phyloP scores from a whole-genome alignment of 2,797 vertebrate genomes.

The Ambastaia sidthimunki region DNA sequence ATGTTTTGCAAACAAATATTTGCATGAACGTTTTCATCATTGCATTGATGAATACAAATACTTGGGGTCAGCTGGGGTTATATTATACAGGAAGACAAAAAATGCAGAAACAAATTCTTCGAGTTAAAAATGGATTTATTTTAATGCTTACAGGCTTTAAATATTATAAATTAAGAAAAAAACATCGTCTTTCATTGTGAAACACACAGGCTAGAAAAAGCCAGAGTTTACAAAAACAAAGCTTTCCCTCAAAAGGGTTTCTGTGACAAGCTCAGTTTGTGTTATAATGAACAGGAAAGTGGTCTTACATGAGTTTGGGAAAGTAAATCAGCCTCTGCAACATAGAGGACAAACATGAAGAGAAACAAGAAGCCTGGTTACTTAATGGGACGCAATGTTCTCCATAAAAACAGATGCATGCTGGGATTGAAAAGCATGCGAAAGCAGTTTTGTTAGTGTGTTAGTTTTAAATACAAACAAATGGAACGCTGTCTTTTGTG shows the following conservation, averaged over 20 bases:
- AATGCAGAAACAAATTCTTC: constrained; percentile 85
- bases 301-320: constrained; percentile 83
- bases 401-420: constrained; percentile 26
- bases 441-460: constrained; percentile 60
- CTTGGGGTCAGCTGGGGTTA: not conserved
- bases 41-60: constrained; percentile 23
- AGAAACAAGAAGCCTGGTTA: constrained; percentile 69
- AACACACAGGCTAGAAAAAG: constrained; percentile 82
- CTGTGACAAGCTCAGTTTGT: constrained; percentile 48
- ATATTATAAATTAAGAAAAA: constrained; percentile 87
- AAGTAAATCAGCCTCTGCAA: constrained; percentile 87
- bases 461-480: constrained; percentile 24
- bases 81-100: constrained; percentile 47
- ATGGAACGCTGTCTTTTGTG: not conserved
- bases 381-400: constrained; percentile 59
- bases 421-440: constrained; percentile 30
- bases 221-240: constrained; percentile 65
- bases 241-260: constrained; percentile 25
- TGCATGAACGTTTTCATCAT: not conserved
- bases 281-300: constrained; percentile 76
- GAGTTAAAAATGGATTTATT: constrained; percentile 86
- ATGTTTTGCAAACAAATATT: constrained; percentile 3
- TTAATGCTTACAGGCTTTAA: constrained; percentile 85
- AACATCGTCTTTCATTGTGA: constrained; percentile 69
- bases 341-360: constrained; percentile 75